A percentile compares a stretch with the other conserved stretches of the same genome.
Conservation (phyloP, 2,113 vertebrate genomes). For the Zingel zingel region DNA sequence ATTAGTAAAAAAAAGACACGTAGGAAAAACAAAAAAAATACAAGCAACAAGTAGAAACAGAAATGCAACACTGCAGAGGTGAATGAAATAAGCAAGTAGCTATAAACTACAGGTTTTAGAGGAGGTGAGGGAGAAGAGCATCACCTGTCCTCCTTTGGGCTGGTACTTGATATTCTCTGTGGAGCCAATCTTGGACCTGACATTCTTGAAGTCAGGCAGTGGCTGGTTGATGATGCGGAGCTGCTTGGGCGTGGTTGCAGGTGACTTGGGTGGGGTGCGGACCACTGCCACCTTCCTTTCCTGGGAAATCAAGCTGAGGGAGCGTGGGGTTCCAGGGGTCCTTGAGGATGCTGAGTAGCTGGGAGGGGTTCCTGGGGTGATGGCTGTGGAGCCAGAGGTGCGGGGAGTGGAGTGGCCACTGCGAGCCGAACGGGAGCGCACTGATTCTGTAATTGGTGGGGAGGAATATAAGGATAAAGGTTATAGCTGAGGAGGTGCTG, state of each 20-base stretch:
- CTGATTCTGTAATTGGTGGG: constrained; percentile 88
- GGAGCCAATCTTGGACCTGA: constrained; percentile 98
- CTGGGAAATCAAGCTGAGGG: constrained; percentile 93
- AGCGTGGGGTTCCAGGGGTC: constrained; percentile 93
- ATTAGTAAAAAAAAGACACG: neutral
- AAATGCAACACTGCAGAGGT: neutral
- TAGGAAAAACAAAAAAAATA: constrained; percentile 7
- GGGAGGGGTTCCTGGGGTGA: constrained; percentile 96
- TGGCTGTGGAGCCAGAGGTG: constrained; percentile 93
- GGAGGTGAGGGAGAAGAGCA: constrained; percentile 27
- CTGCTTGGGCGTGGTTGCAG: constrained; percentile 94
- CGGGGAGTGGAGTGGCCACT: constrained; percentile 96
- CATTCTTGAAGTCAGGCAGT: constrained; percentile 96
- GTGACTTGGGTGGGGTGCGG: constrained; percentile 97
- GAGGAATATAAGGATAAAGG: neutral
- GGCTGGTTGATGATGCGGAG: constrained; percentile 96
- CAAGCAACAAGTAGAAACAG: neutral
- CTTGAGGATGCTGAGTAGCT: constrained; percentile 95
- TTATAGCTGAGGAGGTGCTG: neutral
- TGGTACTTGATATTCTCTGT: constrained; percentile 99
- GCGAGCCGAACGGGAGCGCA: constrained; percentile 93
- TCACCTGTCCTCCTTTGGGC: constrained; percentile 98
- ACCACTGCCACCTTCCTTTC: constrained; percentile 96
- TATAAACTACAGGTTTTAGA: neutral
- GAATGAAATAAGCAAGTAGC: constrained; percentile 1